These are phyloP conservation scores for Steinernema hermaphroditum DNA, from an alignment of 2,888 invertebrate species.

Conservation along the genomic window DNA sequence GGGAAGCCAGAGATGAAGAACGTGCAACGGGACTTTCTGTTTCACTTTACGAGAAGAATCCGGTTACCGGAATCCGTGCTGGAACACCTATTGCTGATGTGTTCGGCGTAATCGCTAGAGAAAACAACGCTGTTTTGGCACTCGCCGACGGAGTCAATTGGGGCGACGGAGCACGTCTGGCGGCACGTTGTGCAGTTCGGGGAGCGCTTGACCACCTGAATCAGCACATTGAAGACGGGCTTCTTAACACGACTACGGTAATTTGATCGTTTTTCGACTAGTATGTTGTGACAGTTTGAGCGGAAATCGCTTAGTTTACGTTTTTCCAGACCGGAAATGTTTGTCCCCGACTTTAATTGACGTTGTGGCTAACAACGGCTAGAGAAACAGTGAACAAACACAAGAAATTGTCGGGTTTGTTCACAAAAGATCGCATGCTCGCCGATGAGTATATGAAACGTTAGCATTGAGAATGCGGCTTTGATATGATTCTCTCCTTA, in stretches of 20 bases:
- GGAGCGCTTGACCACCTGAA: conserved; percentile 83
- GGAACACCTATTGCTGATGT: conserved; percentile 83
- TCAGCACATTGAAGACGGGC: conserved; percentile 46
- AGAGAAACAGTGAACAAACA: no score
- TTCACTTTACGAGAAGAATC: conserved; percentile 82
- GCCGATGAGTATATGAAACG: no score
- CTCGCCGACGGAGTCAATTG: conserved; percentile 89
- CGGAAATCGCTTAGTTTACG: background rate
- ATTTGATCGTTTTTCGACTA: conserved; percentile 5
- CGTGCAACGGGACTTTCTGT: conserved; percentile 76
- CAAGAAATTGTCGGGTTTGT: no score
- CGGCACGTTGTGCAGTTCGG: conserved; percentile 76
- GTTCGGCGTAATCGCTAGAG: conserved; percentile 75
- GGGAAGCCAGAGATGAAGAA: conserved; percentile 72
- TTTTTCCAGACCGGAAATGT: no score
- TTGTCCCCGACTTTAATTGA: no score
- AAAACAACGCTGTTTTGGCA: conserved; percentile 78
- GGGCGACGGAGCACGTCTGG: conserved; percentile 73
- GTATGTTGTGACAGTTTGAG: background rate
- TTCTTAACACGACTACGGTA: conserved; percentile 52
- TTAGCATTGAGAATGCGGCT: no score
- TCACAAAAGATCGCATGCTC: no score
- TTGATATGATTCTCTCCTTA: no score
- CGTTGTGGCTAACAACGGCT: no score
- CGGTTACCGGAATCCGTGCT: conserved; percentile 74